A percentile compares a stretch with the other conserved stretches of the same genome.
phyloP scores from a whole-genome alignment of 2,888 invertebrate genomes.

The Globia sparganii region DNA sequence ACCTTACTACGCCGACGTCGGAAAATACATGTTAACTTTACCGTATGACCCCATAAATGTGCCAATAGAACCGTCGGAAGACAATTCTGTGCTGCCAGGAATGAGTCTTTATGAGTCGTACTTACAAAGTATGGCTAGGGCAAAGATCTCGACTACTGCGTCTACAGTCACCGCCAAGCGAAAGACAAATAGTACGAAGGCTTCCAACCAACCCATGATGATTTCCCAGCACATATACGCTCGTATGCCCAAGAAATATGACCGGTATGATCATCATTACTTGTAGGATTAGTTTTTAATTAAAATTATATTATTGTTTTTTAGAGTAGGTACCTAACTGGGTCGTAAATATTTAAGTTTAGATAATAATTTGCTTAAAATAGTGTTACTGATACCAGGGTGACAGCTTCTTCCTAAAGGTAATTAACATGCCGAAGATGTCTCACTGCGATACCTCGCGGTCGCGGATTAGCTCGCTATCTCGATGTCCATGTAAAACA shows the following conservation, averaged over 20 bases:
- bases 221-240: conserved; percentile 66
- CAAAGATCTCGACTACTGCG: conserved; percentile 78
- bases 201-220: conserved; percentile 74
- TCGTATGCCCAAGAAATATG: conserved; percentile 69
- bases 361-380: not conserved
- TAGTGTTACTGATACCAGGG: not conserved
- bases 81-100: conserved; percentile 84
- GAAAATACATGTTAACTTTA: conserved; percentile 81
- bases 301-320: not conserved
- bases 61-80: conserved; percentile 84
- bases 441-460: not conserved
- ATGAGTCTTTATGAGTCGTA: conserved; percentile 87
- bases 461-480: too few species aligned
- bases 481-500: too few species aligned
- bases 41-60: conserved; percentile 85
- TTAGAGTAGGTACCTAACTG: not conserved
- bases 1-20: conserved; percentile 73
- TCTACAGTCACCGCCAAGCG: conserved; percentile 58
- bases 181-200: conserved; percentile 67
- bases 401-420: not conserved
- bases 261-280: conserved; percentile 73
- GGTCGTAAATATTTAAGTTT: not conserved
- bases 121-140: conserved; percentile 77
- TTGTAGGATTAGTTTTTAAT: conserved; percentile 14
- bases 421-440: not conserved